These are phyloP conservation scores for Ischnura elegans DNA, from an alignment of 2,888 invertebrate species.

Conservation along the genomic window DNA sequence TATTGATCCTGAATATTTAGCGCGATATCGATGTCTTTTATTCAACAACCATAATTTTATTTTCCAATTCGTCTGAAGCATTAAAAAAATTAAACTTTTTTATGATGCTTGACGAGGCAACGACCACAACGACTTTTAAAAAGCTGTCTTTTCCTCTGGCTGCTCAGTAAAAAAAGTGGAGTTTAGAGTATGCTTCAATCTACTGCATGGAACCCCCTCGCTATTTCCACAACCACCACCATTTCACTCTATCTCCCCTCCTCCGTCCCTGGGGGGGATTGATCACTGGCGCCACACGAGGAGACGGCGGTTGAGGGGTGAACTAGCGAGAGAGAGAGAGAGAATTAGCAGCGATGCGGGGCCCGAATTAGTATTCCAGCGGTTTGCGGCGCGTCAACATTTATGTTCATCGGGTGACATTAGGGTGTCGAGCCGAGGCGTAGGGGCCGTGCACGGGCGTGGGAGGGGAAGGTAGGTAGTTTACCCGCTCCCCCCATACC, in stretches of 20 bases:
- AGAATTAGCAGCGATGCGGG: conserved; percentile 32
- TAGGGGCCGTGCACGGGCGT: not conserved
- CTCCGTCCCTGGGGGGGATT: not conserved
- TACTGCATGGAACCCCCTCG: too few species aligned
- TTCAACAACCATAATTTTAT: too few species aligned
- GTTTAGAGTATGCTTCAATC: too few species aligned
- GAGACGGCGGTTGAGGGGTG: not conserved
- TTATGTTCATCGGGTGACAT: conserved; percentile 10
- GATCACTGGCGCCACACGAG: not conserved
- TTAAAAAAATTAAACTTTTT: too few species aligned
- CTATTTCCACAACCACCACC: not conserved
- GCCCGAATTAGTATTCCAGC: conserved; percentile 23
- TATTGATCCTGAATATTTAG: too few species aligned
- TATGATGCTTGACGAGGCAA: too few species aligned
- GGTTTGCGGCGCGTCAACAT: conserved; percentile 19
- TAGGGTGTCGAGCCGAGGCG: not conserved
- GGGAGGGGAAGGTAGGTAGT: not conserved
- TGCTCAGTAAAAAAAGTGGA: too few species aligned
- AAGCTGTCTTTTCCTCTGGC: too few species aligned
- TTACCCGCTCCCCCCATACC: not conserved
- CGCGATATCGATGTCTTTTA: too few species aligned
- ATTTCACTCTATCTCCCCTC: not conserved
- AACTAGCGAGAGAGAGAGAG: not conserved
- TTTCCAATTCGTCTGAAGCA: too few species aligned
- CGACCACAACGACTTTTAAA: too few species aligned